Evolutionary conservation across 2,113 vertebrate genomes (phyloP), one percentile per base, ranked within the genome.

Genomic region (Cheilinus undulatus): DNA sequence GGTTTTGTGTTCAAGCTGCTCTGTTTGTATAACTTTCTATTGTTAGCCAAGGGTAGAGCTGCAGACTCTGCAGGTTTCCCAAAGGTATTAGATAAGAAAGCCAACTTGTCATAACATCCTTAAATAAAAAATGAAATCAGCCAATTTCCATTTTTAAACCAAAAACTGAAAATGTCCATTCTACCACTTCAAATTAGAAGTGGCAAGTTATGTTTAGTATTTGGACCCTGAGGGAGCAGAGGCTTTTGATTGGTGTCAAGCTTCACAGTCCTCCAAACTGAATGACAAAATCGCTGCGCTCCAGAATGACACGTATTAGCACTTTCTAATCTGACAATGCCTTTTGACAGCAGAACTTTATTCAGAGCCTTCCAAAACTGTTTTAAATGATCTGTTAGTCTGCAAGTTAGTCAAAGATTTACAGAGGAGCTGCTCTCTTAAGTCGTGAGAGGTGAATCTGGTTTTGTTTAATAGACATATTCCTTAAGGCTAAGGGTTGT

Each of bases 241-340:
- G n/a, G 5, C 24, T 65, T 13, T 49, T 49, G 15, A 67, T 52
- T 69, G 48, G n/a, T 45, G 40, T 57, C 57, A 69, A 49, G 24
- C 30, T 54, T 46, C 5, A 7, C 69, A 59, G 30, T 22, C 24
- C 64, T 32, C 26, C 8, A 32, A 61, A 53, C 19, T 40, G 38
- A 74, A 51, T 17, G 26, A 67, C 17, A 40, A 76, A 49, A 69
- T 65, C 12, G 28, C 30, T 4, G 6, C 14, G 30, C 38, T 42
- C 13, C 10, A 53, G 30, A 65, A 20, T 3, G 1, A 30, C 40
- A 50, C 19, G 7, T 7, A 27, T n/a, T 7, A 24, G n/a, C 5
- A 5, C 60, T 66, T 34, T 54, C 19, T 50, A 23, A 45, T 52
- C n/a, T 38, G 24, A 30, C 1, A 12, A 5, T 10, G 14, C 14